These are phyloP conservation scores for Xanthia togata DNA, from an alignment of 2,888 invertebrate genomes.

Conservation along the genomic window DNA sequence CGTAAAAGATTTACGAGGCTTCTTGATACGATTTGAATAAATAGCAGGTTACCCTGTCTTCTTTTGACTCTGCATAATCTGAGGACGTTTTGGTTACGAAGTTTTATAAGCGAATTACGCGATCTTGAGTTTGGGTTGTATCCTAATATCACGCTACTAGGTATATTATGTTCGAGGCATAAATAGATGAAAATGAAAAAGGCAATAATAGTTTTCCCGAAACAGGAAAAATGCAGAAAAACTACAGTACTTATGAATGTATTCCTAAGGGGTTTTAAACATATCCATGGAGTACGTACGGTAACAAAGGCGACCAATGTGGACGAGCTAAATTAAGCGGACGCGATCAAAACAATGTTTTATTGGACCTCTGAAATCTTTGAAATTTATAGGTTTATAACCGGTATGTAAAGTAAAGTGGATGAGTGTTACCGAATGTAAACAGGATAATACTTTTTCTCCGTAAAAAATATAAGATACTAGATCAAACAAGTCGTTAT, in stretches of 20 bases:
- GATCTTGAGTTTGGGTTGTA: not conserved
- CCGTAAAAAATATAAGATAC: no score
- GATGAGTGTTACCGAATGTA: no score
- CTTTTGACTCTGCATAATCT: not conserved
- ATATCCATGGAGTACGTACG: slow-evolving; percentile 15
- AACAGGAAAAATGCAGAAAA: not conserved
- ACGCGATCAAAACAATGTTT: no score
- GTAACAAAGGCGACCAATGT: slow-evolving; percentile 60
- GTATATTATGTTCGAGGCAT: not conserved
- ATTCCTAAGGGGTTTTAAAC: slow-evolving; percentile 8
- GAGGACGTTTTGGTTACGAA: not conserved
- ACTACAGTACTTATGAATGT: not conserved
- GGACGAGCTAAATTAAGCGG: no score
- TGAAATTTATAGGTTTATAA: no score
- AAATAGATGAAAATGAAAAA: no score
- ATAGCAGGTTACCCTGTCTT: not conserved
- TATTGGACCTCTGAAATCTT: slow-evolving; percentile 34
- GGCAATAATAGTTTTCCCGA: not conserved
- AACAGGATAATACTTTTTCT: no score
- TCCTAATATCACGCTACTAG: no score
- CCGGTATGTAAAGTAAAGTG: no score
- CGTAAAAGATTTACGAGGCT: not conserved
- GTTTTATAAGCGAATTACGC: not conserved
- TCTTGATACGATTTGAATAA: not conserved
- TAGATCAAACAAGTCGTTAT: no score